These are phyloP conservation scores for Ailuropoda melanoleuca DNA, from an alignment of 2,113 vertebrate species.

Conservation along the genomic window DNA sequence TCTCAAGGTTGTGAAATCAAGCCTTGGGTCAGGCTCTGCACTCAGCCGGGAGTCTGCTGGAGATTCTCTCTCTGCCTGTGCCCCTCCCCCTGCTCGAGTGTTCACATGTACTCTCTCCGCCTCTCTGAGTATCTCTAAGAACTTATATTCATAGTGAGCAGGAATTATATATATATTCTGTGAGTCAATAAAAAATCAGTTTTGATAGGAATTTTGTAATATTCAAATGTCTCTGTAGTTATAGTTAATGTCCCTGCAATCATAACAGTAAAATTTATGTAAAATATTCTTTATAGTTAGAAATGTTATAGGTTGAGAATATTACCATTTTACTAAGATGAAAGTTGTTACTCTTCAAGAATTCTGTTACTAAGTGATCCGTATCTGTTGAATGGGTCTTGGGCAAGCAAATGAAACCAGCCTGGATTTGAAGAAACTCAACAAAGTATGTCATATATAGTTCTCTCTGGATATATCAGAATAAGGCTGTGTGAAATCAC, in stretches of 20 bases:
- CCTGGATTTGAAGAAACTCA: slow-evolving; percentile 41
- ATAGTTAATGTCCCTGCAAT: neutral
- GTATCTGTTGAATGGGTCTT: neutral
- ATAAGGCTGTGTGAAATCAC: neutral
- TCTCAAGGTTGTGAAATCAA: neutral
- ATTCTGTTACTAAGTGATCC: neutral
- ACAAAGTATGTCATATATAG: neutral
- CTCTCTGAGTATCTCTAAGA: slow-evolving; percentile 1
- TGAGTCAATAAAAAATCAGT: slow-evolving; percentile 37
- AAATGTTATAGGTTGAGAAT: neutral
- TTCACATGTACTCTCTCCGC: neutral
- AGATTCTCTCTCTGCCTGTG: neutral
- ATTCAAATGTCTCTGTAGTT: slow-evolving; percentile 9
- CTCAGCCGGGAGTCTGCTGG: neutral
- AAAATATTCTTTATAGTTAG: neutral
- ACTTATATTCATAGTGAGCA: slow-evolving; percentile 22
- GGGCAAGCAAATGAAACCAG: neutral
- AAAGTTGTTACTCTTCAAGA: neutral
- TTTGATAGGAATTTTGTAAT: slow-evolving; percentile 46
- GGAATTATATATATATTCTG: neutral
- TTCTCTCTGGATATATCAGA: slow-evolving; percentile 2
- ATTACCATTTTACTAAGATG: neutral
- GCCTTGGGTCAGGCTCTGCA: neutral
- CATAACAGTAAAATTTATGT: slow-evolving; percentile 17
- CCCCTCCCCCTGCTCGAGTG: neutral